phyloP scores from a whole-genome alignment of 2,888 invertebrate species.

The Heteropelma amictum region DNA sequence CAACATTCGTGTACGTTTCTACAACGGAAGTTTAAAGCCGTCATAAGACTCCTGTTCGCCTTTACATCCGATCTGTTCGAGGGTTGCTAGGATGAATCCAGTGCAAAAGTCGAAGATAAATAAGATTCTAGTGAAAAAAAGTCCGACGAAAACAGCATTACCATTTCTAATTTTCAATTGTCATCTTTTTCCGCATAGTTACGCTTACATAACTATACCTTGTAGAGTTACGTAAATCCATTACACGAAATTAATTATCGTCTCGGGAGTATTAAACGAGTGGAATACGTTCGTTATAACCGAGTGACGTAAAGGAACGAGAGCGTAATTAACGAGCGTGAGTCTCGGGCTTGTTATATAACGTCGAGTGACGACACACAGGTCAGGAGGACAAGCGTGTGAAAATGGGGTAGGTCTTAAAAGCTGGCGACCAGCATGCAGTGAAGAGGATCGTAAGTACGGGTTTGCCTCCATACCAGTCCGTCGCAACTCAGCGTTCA shows the following conservation, averaged over 20 bases:
- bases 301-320: constrained; percentile 51
- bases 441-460: constrained; percentile 17
- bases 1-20: too few species aligned
- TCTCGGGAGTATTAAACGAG: constrained; percentile 66
- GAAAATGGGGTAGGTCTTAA: constrained; percentile 5
- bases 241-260: constrained; percentile 64
- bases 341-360: constrained; percentile 50
- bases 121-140: too few species aligned
- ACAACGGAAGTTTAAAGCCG: too few species aligned
- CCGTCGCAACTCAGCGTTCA: constrained; percentile 21
- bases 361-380: constrained; percentile 41
- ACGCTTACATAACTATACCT: background rate
- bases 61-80: too few species aligned
- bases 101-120: too few species aligned
- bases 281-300: constrained; percentile 66
- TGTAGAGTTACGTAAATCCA: background rate
- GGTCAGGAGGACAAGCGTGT: constrained; percentile 37
- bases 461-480: constrained; percentile 30
- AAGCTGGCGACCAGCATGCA: constrained; percentile 38
- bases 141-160: too few species aligned
- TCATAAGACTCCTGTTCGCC: too few species aligned
- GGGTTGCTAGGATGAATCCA: too few species aligned
- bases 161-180: background rate
- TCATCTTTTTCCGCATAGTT: background rate
- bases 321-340: constrained; percentile 67